Conservation (phyloP, 2,113 vertebrate species). For the Mionectes macconnelli region DNA sequence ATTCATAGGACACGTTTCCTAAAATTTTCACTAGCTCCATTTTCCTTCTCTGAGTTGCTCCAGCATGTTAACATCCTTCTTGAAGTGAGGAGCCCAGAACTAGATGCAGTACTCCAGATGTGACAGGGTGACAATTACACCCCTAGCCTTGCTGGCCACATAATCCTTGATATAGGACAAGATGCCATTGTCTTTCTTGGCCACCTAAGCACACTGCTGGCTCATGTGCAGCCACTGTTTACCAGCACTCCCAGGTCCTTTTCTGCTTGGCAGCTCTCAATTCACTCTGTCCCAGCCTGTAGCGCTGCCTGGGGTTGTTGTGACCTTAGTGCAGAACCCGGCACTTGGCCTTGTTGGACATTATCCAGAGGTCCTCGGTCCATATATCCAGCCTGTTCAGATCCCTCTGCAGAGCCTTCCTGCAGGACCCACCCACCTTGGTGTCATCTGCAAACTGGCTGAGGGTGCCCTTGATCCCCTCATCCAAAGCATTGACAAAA, state of each 20-base stretch:
- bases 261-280: background rate
- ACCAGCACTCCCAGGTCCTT: rapidly evolving
- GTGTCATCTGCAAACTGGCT: background rate
- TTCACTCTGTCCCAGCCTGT: rapidly evolving
- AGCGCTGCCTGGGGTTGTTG: background rate
- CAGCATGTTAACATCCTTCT: no score
- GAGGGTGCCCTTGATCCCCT: background rate
- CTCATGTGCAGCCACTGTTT: background rate
- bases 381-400: background rate
- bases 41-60: background rate
- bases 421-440: background rate
- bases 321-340: rapidly evolving
- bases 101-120: background rate
- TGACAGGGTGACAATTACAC: no score
- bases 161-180: background rate
- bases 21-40: no score
- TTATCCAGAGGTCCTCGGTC: background rate
- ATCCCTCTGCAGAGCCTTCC: background rate
- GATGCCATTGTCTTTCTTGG: background rate
- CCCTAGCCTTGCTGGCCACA: background rate
- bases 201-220: rapidly evolving
- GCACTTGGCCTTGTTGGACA: background rate
- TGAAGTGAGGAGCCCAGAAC: background rate
- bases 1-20: rapidly evolving
- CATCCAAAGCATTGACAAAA: background rate